phyloP scores from a whole-genome alignment of 1,140 invertebrate species.

The Platorchestia sp. region DNA sequence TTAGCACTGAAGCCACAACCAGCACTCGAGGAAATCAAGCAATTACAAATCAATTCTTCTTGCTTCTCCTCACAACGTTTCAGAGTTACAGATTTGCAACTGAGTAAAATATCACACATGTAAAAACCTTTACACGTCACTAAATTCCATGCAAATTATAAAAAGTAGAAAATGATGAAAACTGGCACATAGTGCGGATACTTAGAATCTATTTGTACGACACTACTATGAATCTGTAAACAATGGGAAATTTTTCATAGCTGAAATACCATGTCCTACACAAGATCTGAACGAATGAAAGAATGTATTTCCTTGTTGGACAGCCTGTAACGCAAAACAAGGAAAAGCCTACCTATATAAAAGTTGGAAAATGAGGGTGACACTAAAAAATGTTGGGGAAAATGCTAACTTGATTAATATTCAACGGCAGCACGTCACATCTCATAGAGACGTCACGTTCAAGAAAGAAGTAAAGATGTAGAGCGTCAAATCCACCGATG shows the following conservation, averaged over 20 bases:
- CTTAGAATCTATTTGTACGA: constrained; percentile 9
- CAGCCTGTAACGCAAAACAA: too few relatives aligned
- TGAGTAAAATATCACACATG: not conserved
- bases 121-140: not conserved
- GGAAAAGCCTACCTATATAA: too few relatives aligned
- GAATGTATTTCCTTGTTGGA: too few relatives aligned
- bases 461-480: too few relatives aligned
- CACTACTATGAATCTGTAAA: not conserved
- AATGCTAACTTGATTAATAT: not conserved
- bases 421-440: not conserved
- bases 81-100: not conserved
- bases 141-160: not conserved
- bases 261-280: not conserved
- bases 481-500: too few relatives aligned
- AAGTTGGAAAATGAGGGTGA: too few relatives aligned
- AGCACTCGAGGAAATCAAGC: not conserved
- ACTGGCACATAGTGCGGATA: not conserved
- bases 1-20: not conserved
- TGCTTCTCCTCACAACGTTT: not conserved
- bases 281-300: too few relatives aligned
- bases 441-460: not conserved
- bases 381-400: too few relatives aligned
- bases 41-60: not conserved
- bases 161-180: constrained; percentile 10
- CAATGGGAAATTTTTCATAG: not conserved